Evolutionary conservation across 1,140 invertebrate genomes (phyloP).

Genomic region (Drosophila lacteicornis): DNA sequence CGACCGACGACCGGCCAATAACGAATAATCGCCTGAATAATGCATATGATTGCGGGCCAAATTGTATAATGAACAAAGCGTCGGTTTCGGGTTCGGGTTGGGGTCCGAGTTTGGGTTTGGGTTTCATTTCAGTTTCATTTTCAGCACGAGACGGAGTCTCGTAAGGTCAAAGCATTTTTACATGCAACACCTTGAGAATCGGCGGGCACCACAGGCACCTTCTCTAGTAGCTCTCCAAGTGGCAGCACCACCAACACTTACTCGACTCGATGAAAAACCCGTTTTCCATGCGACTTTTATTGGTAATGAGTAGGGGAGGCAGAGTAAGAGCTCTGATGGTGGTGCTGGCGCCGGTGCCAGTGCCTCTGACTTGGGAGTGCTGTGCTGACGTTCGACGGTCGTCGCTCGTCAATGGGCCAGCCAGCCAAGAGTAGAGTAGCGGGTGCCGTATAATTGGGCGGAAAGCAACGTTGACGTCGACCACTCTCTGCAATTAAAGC

Average conservation of each 20-base stretch:
- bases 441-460: slow-evolving; percentile 62
- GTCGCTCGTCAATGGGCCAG: slow-evolving; percentile 34
- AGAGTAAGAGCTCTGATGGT: slow-evolving; percentile 8
- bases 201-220: slow-evolving; percentile 26
- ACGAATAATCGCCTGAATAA: slow-evolving; percentile 57
- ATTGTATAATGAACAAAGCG: slow-evolving; percentile 51
- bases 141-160: slow-evolving; percentile 18
- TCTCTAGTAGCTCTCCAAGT: neutral
- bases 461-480: slow-evolving; percentile 57
- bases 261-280: neutral
- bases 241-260: neutral
- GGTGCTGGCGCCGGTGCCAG: slow-evolving; percentile 1
- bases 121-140: slow-evolving; percentile 6
- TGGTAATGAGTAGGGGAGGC: slow-evolving; percentile 19
- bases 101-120: neutral
- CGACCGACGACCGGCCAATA: slow-evolving; percentile 1
- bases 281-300: slow-evolving; percentile 28
- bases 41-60: slow-evolving; percentile 64
- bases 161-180: slow-evolving; percentile 70
- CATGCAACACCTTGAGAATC: slow-evolving; percentile 73
- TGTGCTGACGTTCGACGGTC: slow-evolving; percentile 5
- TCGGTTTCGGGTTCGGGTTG: too few relatives aligned
- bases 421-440: slow-evolving; percentile 20
- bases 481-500: slow-evolving; percentile 41
- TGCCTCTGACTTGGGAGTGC: slow-evolving; percentile 1